Evolutionary conservation across 1,140 invertebrate genomes (phyloP).

Genomic region (Doryteuthis pealeii): DNA sequence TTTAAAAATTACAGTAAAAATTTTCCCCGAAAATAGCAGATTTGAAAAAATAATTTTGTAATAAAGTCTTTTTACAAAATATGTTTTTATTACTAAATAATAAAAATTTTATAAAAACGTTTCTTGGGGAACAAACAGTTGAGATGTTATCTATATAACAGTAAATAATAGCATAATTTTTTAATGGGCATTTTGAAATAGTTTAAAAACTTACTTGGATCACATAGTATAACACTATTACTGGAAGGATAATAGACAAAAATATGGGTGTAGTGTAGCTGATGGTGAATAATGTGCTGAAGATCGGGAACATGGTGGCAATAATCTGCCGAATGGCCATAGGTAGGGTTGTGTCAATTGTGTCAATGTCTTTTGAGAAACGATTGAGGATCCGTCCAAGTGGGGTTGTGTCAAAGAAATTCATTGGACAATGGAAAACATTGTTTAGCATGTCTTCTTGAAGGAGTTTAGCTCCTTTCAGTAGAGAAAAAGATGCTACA

Average conservation of each 20-base stretch:
- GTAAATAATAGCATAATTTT: too few species aligned
- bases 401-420: conserved; percentile 71
- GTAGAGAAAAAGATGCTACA: conserved; percentile 24
- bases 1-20: too few species aligned
- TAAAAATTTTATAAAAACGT: too few species aligned
- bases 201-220: conserved; percentile 66
- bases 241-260: conserved; percentile 78
- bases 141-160: too few species aligned
- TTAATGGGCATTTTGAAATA: too few species aligned
- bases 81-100: too few species aligned
- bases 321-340: conserved; percentile 48
- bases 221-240: conserved; percentile 85
- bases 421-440: conserved; percentile 61
- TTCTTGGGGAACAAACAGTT: too few species aligned
- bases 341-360: conserved; percentile 55
- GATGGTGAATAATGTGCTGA: conserved; percentile 86
- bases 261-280: conserved; percentile 87
- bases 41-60: too few species aligned
- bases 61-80: too few species aligned
- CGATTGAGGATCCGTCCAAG: conserved; percentile 68
- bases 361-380: conserved; percentile 65
- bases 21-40: too few species aligned
- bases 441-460: conserved; percentile 76
- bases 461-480: conserved; percentile 72
- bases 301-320: conserved; percentile 69